These are phyloP conservation scores for Drosophila hawaiiensis DNA, from an alignment of 2,888 invertebrate genomes.

Conservation along the genomic window DNA sequence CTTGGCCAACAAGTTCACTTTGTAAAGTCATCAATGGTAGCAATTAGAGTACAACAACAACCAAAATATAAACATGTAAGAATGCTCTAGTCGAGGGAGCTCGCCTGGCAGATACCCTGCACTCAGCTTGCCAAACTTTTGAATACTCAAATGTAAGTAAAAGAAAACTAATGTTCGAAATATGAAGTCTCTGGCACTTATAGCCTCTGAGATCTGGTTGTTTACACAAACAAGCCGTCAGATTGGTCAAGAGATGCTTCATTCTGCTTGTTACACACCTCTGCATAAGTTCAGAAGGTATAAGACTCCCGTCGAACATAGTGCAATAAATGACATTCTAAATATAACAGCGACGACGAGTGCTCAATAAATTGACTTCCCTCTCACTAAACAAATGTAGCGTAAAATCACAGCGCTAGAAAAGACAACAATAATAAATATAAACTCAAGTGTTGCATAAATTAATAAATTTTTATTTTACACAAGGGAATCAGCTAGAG, in stretches of 20 bases:
- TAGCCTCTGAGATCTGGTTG: background rate
- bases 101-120: background rate
- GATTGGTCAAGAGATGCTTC: background rate
- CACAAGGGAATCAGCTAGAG: slow-evolving; percentile 1
- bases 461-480: slow-evolving; percentile 66
- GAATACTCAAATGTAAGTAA: background rate
- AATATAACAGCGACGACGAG: slow-evolving; percentile 29
- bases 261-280: background rate
- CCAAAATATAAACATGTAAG: background rate
- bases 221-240: background rate
- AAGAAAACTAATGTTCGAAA: background rate
- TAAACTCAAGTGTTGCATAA: slow-evolving; percentile 68
- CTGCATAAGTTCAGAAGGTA: background rate
- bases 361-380: slow-evolving; percentile 31
- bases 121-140: background rate
- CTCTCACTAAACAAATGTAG: slow-evolving; percentile 43
- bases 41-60: slow-evolving; percentile 40
- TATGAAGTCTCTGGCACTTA: background rate
- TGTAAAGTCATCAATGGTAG: slow-evolving; percentile 42
- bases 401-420: slow-evolving; percentile 43
- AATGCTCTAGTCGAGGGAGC: background rate
- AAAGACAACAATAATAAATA: slow-evolving; percentile 52
- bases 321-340: slow-evolving; percentile 56
- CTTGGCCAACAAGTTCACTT: slow-evolving; percentile 32
- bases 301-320: slow-evolving; percentile 4